Evolutionary conservation across 2,113 vertebrate species (phyloP), one percentile per base, ranked within the genome.

Genomic region (Orycteropus afer): DNA sequence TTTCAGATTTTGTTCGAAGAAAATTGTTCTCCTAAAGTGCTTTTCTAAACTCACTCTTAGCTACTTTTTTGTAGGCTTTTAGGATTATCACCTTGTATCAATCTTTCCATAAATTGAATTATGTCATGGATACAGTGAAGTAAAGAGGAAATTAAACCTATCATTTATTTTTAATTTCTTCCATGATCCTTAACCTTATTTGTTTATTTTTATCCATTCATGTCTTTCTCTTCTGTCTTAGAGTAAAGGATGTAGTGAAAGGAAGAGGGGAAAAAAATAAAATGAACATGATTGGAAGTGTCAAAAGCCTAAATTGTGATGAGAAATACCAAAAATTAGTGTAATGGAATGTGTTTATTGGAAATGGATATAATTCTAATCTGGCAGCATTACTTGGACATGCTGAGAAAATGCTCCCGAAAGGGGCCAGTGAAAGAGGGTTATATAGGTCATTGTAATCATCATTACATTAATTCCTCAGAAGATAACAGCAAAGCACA

Each of bases 41-140:
- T 93, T 87, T 91, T 85, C 40, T 65, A 92, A 55, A 95, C 11
- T 81, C 61, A 76, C 1, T 82, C 89, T 22, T 61, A 81, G 81
- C 23, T 25, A 42, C 1, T 77, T 73, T 27, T 57, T 42, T 34
- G 45, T 59, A n/a, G 11, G 25, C 47, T 74, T 65, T 59, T 23
- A 76, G 7, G 37, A 61, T 32, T 88, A 82, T 27, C 2, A 37
- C 27, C n/a, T 55, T 53, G 0, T n/a, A 9, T 8, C 3, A 71
- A 37, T n/a, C 73, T 65, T 49, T 7, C 55, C 91, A 65, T 77
- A 81, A 73, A 7, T 67, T 79, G 37, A 93, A 91, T 63, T 82
- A 69, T 13, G 25, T 34, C 29, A 49, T 42, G 13, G 32, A 8
- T 86, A 82, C 32, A 91, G 2, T 20, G 32, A 78, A 89, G 61